Conservation (phyloP, 2,888 invertebrate genomes). For the Chymomyza procnemis region DNA sequence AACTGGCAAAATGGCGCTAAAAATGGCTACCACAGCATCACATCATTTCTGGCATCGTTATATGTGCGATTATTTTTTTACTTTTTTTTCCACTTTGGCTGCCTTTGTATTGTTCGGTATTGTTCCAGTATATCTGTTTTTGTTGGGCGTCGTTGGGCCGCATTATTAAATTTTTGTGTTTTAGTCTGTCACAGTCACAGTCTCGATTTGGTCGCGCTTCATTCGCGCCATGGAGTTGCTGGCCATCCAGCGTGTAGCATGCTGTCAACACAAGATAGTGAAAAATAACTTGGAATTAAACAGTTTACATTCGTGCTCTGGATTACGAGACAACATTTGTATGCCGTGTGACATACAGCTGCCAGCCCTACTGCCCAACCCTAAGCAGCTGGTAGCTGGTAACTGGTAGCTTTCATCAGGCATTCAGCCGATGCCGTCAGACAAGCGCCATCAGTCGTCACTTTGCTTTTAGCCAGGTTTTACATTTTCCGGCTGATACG, state of each 20-base stretch:
- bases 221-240: constrained; percentile 7
- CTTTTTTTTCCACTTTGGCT: no score
- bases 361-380: neutral
- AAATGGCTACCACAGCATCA: constrained; percentile 58
- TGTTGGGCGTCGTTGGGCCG: constrained; percentile 21
- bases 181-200: neutral
- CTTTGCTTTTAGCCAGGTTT: constrained; percentile 15
- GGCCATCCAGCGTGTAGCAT: neutral
- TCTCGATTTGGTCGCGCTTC: constrained; percentile 1
- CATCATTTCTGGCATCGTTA: constrained; percentile 54
- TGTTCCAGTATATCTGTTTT: constrained; percentile 40
- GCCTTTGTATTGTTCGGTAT: constrained; percentile 31
- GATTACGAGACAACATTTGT: constrained; percentile 31
- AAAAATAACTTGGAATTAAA: constrained; percentile 58
- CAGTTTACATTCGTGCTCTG: constrained; percentile 42
- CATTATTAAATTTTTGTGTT: constrained; percentile 52
- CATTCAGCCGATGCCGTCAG: neutral
- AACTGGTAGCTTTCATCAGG: constrained; percentile 5
- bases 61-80: constrained; percentile 19
- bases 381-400: neutral
- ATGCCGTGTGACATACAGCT: constrained; percentile 17
- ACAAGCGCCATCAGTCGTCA: constrained; percentile 3
- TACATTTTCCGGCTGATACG: constrained; percentile 2
- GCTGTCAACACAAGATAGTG: constrained; percentile 56
- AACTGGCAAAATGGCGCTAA: constrained; percentile 17